phyloP scores from a whole-genome alignment of 2,888 invertebrate genomes.

The Scrobipalpa atriplicella region DNA sequence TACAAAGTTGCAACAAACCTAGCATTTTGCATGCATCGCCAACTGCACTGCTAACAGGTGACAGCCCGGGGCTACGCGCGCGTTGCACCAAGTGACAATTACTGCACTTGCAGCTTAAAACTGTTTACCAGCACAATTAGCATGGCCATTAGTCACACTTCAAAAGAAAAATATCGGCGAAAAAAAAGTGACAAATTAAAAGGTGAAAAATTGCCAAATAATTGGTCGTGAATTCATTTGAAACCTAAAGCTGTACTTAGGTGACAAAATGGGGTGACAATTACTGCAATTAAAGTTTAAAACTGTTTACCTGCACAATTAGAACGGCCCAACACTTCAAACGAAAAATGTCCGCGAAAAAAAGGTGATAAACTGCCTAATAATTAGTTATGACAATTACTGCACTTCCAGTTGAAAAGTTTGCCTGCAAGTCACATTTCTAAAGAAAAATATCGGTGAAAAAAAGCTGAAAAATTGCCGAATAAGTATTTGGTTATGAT shows the following conservation, averaged over 20 bases:
- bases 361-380: not conserved
- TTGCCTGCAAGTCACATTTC: too few relatives aligned
- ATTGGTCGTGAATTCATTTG: not conserved
- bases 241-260: slow-evolving; percentile 33
- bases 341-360: not conserved
- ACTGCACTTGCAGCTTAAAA: slow-evolving; percentile 26
- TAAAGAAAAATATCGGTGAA: too few relatives aligned
- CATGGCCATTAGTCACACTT: slow-evolving; percentile 39
- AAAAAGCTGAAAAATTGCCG: too few relatives aligned
- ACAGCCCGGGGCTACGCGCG: slow-evolving; percentile 49
- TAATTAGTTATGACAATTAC: not conserved
- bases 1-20: not conserved
- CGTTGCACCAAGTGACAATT: slow-evolving; percentile 33
- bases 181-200: not conserved
- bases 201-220: not conserved
- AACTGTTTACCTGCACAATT: slow-evolving; percentile 43
- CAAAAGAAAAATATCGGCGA: not conserved
- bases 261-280: slow-evolving; percentile 53
- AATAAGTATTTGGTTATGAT: too few relatives aligned
- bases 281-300: slow-evolving; percentile 27
- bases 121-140: slow-evolving; percentile 44
- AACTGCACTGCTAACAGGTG: slow-evolving; percentile 44
- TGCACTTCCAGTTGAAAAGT: too few relatives aligned
- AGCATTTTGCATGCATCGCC: slow-evolving; percentile 2
- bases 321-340: slow-evolving; percentile 35